Evolutionary conservation across 2,113 vertebrate species (phyloP).

Genomic region (Muntiacus reevesi): DNA sequence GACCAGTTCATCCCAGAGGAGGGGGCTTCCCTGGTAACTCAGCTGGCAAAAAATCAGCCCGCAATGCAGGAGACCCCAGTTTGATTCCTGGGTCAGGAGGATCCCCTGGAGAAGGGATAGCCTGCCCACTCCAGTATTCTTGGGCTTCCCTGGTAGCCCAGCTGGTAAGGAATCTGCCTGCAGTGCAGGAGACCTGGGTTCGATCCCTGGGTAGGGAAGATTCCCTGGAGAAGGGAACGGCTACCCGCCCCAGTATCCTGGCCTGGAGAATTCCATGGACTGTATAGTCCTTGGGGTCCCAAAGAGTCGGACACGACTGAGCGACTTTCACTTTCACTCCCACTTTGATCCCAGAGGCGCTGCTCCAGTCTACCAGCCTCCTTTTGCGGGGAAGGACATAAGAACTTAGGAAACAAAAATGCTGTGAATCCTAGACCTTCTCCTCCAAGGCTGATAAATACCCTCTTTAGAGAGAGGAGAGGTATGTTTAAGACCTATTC

Average conservation of each 20-base stretch:
- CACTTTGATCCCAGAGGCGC: neutral
- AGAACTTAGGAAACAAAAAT: neutral
- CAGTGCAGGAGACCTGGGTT: neutral
- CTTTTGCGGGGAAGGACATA: neutral
- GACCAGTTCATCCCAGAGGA: neutral
- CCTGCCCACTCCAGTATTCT: neutral
- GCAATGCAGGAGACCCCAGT: neutral
- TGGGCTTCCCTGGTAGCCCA: neutral
- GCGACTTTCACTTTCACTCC: neutral
- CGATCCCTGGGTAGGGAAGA: neutral
- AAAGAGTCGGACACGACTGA: neutral
- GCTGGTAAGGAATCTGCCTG: neutral
- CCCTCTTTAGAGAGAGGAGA: neutral
- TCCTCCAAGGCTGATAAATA: neutral
- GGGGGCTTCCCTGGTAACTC: neutral
- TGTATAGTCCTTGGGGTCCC: neutral
- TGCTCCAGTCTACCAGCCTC: neutral
- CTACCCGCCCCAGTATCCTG: neutral
- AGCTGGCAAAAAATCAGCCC: neutral
- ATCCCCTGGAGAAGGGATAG: neutral
- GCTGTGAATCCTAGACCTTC: neutral
- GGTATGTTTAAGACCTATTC: neutral
- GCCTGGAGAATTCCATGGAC: neutral
- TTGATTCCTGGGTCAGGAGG: neutral
- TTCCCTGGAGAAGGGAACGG: neutral